Percentiles rank a stretch among this genome's conserved stretches.
Conservation (phyloP, 1,140 invertebrate genomes). For the Oncopodura yosiiana region DNA sequence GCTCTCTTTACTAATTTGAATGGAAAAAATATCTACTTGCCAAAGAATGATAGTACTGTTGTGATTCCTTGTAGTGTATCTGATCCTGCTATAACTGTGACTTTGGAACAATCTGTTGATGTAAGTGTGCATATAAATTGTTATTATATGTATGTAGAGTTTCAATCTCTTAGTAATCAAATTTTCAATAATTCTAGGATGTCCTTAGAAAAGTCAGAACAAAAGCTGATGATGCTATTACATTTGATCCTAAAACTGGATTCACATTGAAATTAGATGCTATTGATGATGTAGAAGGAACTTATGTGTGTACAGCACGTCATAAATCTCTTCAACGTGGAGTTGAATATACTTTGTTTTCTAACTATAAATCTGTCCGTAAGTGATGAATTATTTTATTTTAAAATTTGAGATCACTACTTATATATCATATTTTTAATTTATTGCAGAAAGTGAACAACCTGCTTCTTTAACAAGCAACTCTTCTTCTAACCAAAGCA, state of each 20-base stretch:
- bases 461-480: no score
- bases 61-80: slow-evolving; percentile 28
- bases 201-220: slow-evolving; percentile 8
- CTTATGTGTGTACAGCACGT: slow-evolving; percentile 23
- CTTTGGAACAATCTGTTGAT: slow-evolving; percentile 23
- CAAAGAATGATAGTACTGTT: slow-evolving; percentile 23
- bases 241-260: slow-evolving; percentile 18
- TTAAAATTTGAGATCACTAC: no score
- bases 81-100: slow-evolving; percentile 19
- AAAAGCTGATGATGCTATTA: slow-evolving; percentile 2
- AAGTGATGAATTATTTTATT: not conserved
- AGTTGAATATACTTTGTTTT: slow-evolving; percentile 14
- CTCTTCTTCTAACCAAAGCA: no score
- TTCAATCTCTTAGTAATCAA: not conserved
- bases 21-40: slow-evolving; percentile 19
- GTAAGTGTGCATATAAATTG: slow-evolving; percentile 7
- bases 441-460: no score
- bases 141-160: not conserved
- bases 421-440: no score
- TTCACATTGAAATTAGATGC: slow-evolving; percentile 4
- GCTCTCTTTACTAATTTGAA: slow-evolving; percentile 11
- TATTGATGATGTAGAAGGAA: slow-evolving; percentile 22
- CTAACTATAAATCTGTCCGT: not conserved
- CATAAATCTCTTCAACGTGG: slow-evolving; percentile 8
- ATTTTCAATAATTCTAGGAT: slow-evolving; percentile 6